Base-by-base conservation (phyloP, 2,888 invertebrate genomes). In the Selenia dentaria region DNA sequence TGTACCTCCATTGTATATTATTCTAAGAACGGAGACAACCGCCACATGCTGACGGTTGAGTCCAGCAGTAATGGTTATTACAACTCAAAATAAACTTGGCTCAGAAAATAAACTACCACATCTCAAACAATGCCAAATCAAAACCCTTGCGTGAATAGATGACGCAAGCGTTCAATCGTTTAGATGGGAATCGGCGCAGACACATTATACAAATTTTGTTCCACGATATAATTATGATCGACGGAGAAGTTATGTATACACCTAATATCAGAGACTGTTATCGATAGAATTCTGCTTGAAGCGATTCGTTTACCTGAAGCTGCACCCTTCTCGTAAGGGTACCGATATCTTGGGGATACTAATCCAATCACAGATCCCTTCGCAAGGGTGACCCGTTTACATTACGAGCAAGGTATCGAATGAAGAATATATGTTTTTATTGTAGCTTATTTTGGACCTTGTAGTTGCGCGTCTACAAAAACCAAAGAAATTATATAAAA, bases 341-440 rank as follows among this genome's bases (percentile, higher is more conserved):
- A 61, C 50, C 54, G 51, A 51, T 62, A 60, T 63, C 69, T 70
- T 68, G 68, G 83, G 81, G 77, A 57, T 57, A 64, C 60, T 84
- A 84, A 87, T 84, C 75, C 74, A 81, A 84, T 85, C 76, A 70
- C 55, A 62, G 54, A 67, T 70, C 76, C 74, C 73, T 66, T 53
- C 51, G 55, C 52, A 54, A 67, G 74, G 62, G 67, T 42, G 59
- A 39, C 48, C 37, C 16, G 24, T 12, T 38, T n/a, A n/a, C n/a
- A n/a, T n/a, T n/a, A n/a, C n/a, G n/a, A n/a, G n/a, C n/a, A n/a
- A n/a, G n/a, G n/a, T n/a, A n/a, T n/a, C n/a, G n/a, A n/a, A n/a
- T n/a, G n/a, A n/a, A n/a, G n/a, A n/a, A n/a, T n/a, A n/a, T n/a
- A n/a, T n/a, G n/a, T n/a, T n/a, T n/a, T n/a, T n/a, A n/a, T n/a